Percentiles rank a stretch among this genome's conserved stretches.
Conservation (phyloP, 2,888 invertebrate species). For the Heliconius charithonia region DNA sequence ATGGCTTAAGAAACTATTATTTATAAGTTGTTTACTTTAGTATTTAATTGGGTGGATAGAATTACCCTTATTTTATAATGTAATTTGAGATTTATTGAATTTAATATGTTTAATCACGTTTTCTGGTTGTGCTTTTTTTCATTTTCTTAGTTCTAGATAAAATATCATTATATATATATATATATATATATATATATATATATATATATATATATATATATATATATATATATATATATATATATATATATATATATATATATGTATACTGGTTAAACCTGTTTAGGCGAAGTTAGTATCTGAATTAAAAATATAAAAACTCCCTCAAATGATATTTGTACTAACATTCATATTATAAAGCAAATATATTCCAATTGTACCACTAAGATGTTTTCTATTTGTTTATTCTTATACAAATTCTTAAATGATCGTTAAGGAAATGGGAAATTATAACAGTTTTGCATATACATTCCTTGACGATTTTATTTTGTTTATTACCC, state of each 20-base stretch:
- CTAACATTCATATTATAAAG: no score
- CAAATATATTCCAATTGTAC: not conserved
- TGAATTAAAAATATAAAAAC: no score
- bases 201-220: no score
- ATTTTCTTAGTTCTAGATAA: not conserved
- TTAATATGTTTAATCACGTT: not conserved
- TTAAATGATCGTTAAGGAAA: slow-evolving; percentile 4
- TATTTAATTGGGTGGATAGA: not conserved
- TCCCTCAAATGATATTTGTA: no score
- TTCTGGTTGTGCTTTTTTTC: not conserved
- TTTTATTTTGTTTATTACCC: slow-evolving; percentile 3
- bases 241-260: no score
- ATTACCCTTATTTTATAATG: not conserved
- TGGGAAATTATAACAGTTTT: not conserved
- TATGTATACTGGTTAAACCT: no score
- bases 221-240: no score
- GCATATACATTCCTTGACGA: not conserved
- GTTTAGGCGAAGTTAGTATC: no score
- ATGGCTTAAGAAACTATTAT: slow-evolving; percentile 37
- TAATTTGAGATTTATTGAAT: not conserved
- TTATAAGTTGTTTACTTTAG: slow-evolving; percentile 3
- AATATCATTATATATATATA: no score
- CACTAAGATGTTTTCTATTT: not conserved
- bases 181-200: no score
- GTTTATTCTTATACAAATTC: not conserved